Percentiles rank a stretch among this genome's conserved stretches.
phyloP scores from a whole-genome alignment of 2,113 vertebrate species.

The Leptosomus discolor region DNA sequence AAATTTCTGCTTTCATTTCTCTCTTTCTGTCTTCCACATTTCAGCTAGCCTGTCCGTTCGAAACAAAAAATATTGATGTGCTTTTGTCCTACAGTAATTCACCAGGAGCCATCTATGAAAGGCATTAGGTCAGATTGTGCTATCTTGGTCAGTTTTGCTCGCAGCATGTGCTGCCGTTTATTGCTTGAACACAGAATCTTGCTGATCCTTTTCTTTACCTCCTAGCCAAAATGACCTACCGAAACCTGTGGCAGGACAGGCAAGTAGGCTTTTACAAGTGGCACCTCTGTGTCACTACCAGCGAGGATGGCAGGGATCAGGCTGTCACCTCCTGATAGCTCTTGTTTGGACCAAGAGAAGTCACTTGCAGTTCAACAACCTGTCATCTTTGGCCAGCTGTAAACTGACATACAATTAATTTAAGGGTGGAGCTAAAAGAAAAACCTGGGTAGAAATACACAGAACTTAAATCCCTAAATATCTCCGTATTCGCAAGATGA shows the following conservation, averaged over 20 bases:
- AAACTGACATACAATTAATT: not conserved
- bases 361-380: not conserved
- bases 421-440: not conserved
- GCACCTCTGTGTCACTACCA: not conserved
- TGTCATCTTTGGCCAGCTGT: not conserved
- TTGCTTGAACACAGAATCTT: not conserved
- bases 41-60: not conserved
- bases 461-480: not conserved
- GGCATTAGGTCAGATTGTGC: not conserved
- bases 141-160: not conserved
- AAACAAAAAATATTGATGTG: not conserved
- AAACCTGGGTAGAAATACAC: not conserved
- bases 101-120: not conserved
- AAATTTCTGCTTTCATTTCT: not conserved
- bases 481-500: not conserved
- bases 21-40: not conserved
- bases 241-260: fast-evolving
- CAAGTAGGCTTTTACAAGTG: not conserved
- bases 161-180: not conserved
- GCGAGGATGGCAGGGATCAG: not conserved
- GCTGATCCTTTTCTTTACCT: not conserved
- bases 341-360: not conserved
- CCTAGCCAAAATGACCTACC: not conserved
- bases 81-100: not conserved
- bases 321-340: not conserved